Evolutionary conservation across 2,888 invertebrate genomes (phyloP).

Genomic region (Drosophila seclusa): DNA sequence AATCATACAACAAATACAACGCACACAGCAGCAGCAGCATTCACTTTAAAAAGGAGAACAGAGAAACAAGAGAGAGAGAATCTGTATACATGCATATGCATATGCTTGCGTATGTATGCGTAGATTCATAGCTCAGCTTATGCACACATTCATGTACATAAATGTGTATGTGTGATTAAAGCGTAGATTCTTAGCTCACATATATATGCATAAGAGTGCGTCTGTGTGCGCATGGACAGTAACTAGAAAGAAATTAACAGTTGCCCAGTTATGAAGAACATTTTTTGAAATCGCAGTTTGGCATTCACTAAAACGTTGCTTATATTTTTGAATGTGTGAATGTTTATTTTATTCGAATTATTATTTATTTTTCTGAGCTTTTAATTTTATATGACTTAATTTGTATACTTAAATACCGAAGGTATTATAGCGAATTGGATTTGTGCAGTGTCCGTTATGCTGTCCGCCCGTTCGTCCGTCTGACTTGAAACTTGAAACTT

Average conservation of each 20-base stretch:
- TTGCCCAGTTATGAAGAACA: not conserved
- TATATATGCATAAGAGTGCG: not conserved
- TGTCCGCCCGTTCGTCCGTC: too few relatives aligned
- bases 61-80: not conserved
- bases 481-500: too few relatives aligned
- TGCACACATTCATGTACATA: not conserved
- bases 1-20: constrained; percentile 6
- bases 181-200: not conserved
- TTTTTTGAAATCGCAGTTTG: not conserved
- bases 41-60: constrained; percentile 18
- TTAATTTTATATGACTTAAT: not conserved
- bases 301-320: not conserved
- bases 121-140: not conserved
- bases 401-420: too few relatives aligned
- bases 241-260: not conserved
- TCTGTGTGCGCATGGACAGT: not conserved
- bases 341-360: not conserved
- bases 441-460: too few relatives aligned
- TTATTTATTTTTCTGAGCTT: not conserved
- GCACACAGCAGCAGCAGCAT: constrained; percentile 5
- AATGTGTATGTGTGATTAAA: not conserved
- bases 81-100: not conserved
- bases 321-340: not conserved
- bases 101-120: not conserved
- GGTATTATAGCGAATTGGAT: too few relatives aligned